These are phyloP conservation scores for Catharus ustulatus DNA, from an alignment of 2,797 vertebrate genomes.

Conservation along the genomic window DNA sequence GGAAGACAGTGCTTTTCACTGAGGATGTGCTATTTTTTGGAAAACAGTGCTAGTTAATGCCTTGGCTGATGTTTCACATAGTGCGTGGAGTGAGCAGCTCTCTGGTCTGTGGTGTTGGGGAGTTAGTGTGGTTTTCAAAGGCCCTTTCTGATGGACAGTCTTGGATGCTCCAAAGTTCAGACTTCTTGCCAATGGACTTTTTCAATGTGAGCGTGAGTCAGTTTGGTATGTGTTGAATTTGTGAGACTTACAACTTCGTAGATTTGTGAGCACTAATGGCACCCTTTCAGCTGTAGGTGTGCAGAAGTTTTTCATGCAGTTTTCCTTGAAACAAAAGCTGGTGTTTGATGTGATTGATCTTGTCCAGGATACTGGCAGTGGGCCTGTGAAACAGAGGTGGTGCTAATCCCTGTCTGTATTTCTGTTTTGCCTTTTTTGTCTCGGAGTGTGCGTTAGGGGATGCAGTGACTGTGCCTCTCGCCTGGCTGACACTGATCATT, in stretches of 20 bases:
- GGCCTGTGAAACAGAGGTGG: background rate
- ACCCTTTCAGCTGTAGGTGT: background rate
- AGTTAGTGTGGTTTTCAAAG: background rate
- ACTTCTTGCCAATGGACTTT: background rate
- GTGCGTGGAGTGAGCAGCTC: background rate
- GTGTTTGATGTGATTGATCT: background rate
- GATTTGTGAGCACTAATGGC: no score
- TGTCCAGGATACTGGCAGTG: background rate
- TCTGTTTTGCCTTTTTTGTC: background rate
- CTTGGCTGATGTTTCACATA: rapidly evolving
- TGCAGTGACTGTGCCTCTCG: background rate
- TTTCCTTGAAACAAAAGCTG: background rate
- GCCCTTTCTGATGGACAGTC: background rate
- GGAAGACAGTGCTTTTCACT: background rate
- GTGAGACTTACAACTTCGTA: rapidly evolving
- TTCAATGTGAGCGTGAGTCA: background rate
- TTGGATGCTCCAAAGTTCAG: background rate
- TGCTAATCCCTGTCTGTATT: background rate
- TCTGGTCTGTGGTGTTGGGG: background rate
- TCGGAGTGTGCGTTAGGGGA: rapidly evolving
- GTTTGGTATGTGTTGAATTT: background rate
- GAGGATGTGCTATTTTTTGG: background rate
- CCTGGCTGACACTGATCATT: background rate
- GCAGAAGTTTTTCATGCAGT: background rate
- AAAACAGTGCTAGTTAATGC: background rate